phyloP scores from a whole-genome alignment of 2,113 vertebrate species.

The Anarhynchus alexandrinus region DNA sequence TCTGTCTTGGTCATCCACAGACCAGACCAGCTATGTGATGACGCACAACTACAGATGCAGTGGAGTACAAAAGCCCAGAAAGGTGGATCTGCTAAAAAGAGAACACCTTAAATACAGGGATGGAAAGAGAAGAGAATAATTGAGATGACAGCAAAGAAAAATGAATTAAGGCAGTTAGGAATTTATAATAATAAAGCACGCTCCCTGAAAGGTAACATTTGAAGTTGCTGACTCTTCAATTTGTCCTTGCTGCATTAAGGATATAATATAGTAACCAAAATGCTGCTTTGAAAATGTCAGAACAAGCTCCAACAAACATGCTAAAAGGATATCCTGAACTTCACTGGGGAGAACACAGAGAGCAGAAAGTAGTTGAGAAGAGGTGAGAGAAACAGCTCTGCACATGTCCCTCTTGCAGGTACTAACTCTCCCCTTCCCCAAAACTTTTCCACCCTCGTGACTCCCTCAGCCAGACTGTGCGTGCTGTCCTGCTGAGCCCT shows the following conservation, averaged over 20 bases:
- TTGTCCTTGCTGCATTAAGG: neutral
- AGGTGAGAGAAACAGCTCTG: neutral
- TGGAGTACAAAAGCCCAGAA: neutral
- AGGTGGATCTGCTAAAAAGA: neutral
- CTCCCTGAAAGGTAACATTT: neutral
- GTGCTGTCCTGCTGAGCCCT: neutral
- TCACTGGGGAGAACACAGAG: neutral
- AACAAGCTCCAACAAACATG: neutral
- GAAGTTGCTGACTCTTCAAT: slow-evolving; percentile 6
- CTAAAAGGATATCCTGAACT: neutral
- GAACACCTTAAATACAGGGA: neutral
- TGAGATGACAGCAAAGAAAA: neutral
- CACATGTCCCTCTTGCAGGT: neutral
- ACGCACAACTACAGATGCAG: neutral
- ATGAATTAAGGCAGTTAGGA: neutral
- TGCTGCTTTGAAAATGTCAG: neutral
- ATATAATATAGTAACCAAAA: neutral
- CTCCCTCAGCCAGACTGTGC: neutral
- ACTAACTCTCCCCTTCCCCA: neutral
- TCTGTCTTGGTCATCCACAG: no score
- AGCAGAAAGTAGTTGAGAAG: neutral
- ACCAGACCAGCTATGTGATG: no score
- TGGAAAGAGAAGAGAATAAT: neutral
- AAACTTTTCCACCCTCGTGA: rapidly evolving
- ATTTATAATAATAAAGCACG: neutral